Percentiles rank a stretch among this genome's conserved stretches.
phyloP scores from a whole-genome alignment of 2,113 vertebrate genomes.

The Oryzias curvinotus region DNA sequence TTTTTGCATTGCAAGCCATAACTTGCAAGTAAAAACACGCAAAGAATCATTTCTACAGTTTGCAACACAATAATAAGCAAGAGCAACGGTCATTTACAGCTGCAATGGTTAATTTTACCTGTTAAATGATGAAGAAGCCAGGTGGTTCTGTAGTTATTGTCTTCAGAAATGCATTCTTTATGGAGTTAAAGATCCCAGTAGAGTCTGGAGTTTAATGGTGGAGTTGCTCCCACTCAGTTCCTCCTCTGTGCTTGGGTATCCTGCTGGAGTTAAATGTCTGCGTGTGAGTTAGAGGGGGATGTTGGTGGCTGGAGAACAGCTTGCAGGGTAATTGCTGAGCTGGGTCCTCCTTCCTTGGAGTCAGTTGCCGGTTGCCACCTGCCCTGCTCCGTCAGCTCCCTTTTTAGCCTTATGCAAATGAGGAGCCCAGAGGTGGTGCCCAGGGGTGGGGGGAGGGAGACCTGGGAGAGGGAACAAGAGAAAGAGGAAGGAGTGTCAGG shows the following conservation, averaged over 20 bases:
- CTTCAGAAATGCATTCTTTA: too few relatives aligned
- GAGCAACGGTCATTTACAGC: background rate
- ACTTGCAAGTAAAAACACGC: too few relatives aligned
- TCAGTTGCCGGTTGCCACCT: conserved; percentile 56
- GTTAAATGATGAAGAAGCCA: conserved; percentile 19
- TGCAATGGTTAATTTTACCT: conserved; percentile 47
- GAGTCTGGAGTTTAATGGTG: conserved; percentile 8
- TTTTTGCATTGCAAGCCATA: too few relatives aligned
- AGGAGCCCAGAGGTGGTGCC: conserved; percentile 42
- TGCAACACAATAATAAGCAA: background rate
- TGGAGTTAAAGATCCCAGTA: conserved; percentile 4
- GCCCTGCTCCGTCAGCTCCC: conserved; percentile 31
- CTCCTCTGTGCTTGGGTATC: too few relatives aligned
- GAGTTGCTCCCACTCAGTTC: background rate
- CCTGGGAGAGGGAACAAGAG: too few relatives aligned
- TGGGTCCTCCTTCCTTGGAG: conserved; percentile 26
- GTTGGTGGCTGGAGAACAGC: conserved; percentile 12
- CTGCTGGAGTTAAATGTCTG: too few relatives aligned
- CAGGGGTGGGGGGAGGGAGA: background rate
- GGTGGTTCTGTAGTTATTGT: conserved; percentile 12
- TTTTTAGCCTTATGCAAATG: background rate
- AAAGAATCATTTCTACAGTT: too few relatives aligned
- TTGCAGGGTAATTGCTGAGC: conserved; percentile 2
- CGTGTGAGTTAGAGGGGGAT: conserved; percentile 15
- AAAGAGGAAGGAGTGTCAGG: background rate